Conservation (phyloP, 2,797 vertebrate species). For the Catostomus latipinnis region DNA sequence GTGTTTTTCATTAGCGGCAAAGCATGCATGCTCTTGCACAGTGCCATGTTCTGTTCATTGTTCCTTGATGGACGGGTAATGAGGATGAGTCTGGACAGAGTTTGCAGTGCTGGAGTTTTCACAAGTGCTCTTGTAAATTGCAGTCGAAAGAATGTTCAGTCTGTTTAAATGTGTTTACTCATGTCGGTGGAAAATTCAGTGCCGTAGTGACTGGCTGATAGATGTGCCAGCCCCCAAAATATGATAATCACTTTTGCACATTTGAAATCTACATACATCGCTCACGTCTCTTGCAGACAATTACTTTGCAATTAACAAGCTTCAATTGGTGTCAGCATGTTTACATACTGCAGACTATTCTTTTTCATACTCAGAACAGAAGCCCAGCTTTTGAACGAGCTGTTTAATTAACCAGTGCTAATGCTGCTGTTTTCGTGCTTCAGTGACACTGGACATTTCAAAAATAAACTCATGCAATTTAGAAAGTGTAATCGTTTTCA, state of each 20-base stretch:
- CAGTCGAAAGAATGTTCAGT: constrained; percentile 1
- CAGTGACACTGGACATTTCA: constrained; percentile 28
- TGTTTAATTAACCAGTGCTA: constrained; percentile 41
- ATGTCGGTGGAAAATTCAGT: not conserved
- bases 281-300: constrained; percentile 26
- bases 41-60: not conserved
- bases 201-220: not conserved
- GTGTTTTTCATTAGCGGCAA: constrained; percentile 49
- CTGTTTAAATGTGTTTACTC: not conserved
- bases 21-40: not conserved
- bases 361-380: constrained; percentile 23
- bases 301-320: constrained; percentile 31
- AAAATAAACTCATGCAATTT: not conserved
- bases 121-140: not conserved
- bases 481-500: constrained; percentile 3
- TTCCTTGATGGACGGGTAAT: constrained; percentile 3
- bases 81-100: not conserved
- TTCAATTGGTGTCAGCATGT: constrained; percentile 19
- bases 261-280: constrained; percentile 23
- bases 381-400: constrained; percentile 21
- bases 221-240: not conserved
- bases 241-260: not conserved
- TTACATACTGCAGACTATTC: constrained; percentile 24
- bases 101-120: not conserved
- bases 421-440: constrained; percentile 38